Conservation (phyloP, 2,797 vertebrate species). For the Danio kyathit region DNA sequence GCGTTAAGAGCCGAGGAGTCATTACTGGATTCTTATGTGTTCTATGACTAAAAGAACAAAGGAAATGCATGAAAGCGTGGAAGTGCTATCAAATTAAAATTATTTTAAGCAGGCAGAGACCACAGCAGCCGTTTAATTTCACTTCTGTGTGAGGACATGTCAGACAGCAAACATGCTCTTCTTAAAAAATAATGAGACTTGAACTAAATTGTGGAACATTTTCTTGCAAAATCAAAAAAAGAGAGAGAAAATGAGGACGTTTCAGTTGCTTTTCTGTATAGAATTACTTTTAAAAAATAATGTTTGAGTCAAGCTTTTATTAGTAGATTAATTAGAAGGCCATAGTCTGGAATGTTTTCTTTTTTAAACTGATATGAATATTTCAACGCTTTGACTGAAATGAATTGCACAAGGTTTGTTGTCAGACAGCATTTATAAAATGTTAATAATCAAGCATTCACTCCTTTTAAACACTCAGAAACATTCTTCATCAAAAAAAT, state of each 20-base stretch:
- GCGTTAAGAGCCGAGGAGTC: conserved; percentile 16
- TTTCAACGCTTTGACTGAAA: not conserved
- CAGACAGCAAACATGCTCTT: conserved; percentile 16
- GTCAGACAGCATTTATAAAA: conserved; percentile 20
- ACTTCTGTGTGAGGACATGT: conserved; percentile 10
- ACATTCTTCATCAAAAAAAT: not conserved
- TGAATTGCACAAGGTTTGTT: not conserved
- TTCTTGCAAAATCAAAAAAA: not conserved
- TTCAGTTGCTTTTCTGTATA: not conserved
- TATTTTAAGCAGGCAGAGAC: conserved; percentile 7
- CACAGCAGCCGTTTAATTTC: conserved; percentile 1
- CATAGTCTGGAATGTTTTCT: not conserved
- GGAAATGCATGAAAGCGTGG: not conserved
- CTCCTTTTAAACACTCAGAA: not conserved
- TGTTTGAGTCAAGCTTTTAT: not conserved
- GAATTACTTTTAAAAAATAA: not conserved
- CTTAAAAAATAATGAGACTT: conserved; percentile 22
- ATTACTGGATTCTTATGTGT: conserved; percentile 6
- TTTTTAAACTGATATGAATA: not conserved
- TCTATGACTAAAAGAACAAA: conserved; percentile 31
- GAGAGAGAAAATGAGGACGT: not conserved
- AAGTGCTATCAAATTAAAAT: conserved; percentile 35
- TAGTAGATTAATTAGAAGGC: not conserved
- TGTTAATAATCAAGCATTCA: not conserved
- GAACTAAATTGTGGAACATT: not conserved